Evolutionary conservation across 2,113 vertebrate species (phyloP).

Genomic region (Fregata magnificens): DNA sequence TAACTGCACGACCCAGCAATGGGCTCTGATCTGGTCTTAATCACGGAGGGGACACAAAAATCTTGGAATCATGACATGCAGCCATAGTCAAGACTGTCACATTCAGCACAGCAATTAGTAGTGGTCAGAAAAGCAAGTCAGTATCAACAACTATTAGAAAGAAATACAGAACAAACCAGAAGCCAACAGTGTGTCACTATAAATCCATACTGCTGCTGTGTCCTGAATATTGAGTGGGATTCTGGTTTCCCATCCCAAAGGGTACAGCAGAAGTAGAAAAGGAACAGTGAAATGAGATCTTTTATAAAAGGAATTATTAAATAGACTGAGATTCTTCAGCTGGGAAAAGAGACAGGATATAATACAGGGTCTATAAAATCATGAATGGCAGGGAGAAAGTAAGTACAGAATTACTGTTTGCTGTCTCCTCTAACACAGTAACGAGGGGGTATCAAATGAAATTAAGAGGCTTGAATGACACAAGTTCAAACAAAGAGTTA

Average conservation of each 20-base stretch:
- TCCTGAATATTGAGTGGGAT: not conserved
- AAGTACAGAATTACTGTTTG: conserved; percentile 15
- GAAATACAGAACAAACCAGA: not conserved
- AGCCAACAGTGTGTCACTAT: not conserved
- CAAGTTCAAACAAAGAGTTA: conserved; percentile 36
- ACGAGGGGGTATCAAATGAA: not conserved
- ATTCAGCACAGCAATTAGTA: not conserved
- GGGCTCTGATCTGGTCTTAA: not conserved
- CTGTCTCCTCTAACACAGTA: not conserved
- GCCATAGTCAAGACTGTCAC: not conserved
- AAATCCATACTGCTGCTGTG: not conserved
- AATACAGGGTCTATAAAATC: not conserved
- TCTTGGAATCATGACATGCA: not conserved
- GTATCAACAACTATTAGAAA: not conserved
- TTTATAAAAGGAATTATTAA: conserved; percentile 26
- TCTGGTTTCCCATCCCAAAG: not conserved
- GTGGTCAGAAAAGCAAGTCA: not conserved
- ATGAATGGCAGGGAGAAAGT: conserved; percentile 1
- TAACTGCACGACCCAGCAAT: not conserved
- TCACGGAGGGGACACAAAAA: not conserved
- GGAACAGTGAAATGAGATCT: not conserved
- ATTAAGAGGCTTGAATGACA: conserved; percentile 34
- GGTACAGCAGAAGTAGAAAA: not conserved
- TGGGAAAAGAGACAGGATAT: not conserved
- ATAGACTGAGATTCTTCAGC: not conserved